Evolutionary conservation across 30 jellyfish, hydroid and myxozoan species (phyloP), one percentile per base, ranked within the genome.

Genomic region (Mastigias papua): DNA sequence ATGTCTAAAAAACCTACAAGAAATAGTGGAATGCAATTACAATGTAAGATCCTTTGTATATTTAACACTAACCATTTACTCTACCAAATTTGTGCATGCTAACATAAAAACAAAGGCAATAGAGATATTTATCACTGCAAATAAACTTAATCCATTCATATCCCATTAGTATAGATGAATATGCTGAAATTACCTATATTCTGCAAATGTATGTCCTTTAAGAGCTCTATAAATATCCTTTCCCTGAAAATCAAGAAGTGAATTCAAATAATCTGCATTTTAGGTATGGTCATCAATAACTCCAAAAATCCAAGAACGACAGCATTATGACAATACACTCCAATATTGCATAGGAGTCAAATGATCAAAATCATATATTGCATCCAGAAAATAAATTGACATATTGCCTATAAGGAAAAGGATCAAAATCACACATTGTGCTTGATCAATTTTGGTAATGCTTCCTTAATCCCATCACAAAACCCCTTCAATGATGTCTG

Each of bases 401-500:
- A 42, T 42, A 42, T 42, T 42, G 54, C 13, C 54, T 42, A 42
- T 8, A 42, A 42, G 7, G 54, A 42, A 42, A 42, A 15, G 54
- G 13, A 42, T 8, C 54, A 67, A 67, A 25, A 3, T 22, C 78
- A 25, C 26, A 67, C 78, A 67, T 67, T 67, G 34, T 67, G 19
- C 78, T 28, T 67, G 5, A 67, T 67, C 48, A 67, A 67, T 42
- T 67, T 67, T 67, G 78, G 78, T 25, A 67, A 7, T 16, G 35
- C 37, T 26, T 67, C 78, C 48, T 67, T 22, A 28, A 67, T 67
- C 6, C 78, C 78, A 67, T 67, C 78, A 67, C 78, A 67, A 42
- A 67, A 67, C 19, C 78, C 78, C 26, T 67, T 67, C 78, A 67
- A 28, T 67, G 78, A 67, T 67, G 37, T 67, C 37, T 67, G 78